phyloP scores from a whole-genome alignment of 2,113 vertebrate species.

The Brachyistius frenatus region DNA sequence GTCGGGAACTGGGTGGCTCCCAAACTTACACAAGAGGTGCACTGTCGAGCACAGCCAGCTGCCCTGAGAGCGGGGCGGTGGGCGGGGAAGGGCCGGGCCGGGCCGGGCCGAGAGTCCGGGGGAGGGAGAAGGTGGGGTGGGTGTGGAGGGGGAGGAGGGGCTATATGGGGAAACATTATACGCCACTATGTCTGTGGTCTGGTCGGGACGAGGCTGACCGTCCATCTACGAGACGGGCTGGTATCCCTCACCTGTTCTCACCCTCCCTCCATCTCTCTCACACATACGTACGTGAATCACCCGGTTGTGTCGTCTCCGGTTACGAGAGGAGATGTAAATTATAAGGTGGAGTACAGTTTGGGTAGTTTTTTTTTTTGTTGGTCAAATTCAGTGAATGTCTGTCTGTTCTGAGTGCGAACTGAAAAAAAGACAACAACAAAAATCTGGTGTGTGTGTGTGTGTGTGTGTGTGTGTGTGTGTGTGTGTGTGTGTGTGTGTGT shows the following conservation, averaged over 20 bases:
- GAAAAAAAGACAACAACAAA: too few species aligned
- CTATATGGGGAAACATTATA: conserved; percentile 70
- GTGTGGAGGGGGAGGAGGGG: neutral
- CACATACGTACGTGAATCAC: neutral
- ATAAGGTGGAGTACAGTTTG: too few species aligned
- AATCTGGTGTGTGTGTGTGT: too few species aligned
- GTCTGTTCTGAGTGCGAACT: too few species aligned
- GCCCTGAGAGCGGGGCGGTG: conserved; percentile 23
- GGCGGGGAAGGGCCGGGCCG: conserved; percentile 18
- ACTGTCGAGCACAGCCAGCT: conserved; percentile 54
- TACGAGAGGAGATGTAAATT: neutral
- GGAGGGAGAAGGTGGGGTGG: too few species aligned
- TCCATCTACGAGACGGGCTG: conserved; percentile 56
- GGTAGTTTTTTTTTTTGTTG: too few species aligned
- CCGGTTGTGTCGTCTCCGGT: neutral
- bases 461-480: too few species aligned
- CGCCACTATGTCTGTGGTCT: conserved; percentile 62
- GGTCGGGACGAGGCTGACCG: conserved; percentile 47
- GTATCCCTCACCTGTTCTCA: conserved; percentile 68
- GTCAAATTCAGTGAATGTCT: too few species aligned
- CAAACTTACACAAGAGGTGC: conserved; percentile 49
- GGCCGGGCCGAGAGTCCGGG: neutral
- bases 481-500: too few species aligned
- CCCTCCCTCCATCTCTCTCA: conserved; percentile 18
- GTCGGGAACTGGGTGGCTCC: conserved; percentile 30